Evolutionary conservation across 2,113 vertebrate genomes (phyloP).

Genomic region (Taxidea taxus): DNA sequence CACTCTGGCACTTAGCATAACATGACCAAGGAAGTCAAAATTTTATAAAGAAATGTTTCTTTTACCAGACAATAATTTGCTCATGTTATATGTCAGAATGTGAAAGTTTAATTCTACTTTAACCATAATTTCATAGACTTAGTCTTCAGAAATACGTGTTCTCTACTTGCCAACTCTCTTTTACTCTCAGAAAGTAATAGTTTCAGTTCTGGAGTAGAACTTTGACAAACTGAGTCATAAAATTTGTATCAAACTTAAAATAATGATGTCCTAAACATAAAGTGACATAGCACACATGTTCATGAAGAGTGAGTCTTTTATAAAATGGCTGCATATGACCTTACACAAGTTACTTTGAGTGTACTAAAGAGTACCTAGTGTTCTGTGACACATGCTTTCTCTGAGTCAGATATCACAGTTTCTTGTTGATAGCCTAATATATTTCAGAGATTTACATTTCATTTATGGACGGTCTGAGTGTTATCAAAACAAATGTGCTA

Average conservation of each 20-base stretch:
- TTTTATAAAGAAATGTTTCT: neutral
- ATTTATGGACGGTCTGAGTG: neutral
- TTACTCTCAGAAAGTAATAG: slow-evolving; percentile 33
- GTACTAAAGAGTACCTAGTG: neutral
- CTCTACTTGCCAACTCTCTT: neutral
- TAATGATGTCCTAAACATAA: slow-evolving; percentile 56
- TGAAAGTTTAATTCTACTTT: neutral
- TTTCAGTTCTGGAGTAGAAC: slow-evolving; percentile 19
- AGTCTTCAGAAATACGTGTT: neutral
- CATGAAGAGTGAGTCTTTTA: neutral
- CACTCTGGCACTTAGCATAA: neutral
- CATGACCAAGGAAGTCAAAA: neutral
- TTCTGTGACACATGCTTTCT: neutral
- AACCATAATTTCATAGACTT: neutral
- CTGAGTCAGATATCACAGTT: neutral
- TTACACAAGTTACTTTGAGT: neutral
- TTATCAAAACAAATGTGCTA: neutral
- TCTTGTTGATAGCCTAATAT: neutral
- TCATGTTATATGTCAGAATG: neutral
- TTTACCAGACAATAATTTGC: neutral
- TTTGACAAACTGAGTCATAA: slow-evolving; percentile 63
- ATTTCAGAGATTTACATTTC: neutral
- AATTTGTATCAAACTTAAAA: slow-evolving; percentile 41
- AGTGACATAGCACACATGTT: neutral
- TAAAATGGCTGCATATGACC: neutral